These are phyloP conservation scores for Siphamia tubifer DNA, from an alignment of 2,113 vertebrate genomes.

Conservation along the genomic window DNA sequence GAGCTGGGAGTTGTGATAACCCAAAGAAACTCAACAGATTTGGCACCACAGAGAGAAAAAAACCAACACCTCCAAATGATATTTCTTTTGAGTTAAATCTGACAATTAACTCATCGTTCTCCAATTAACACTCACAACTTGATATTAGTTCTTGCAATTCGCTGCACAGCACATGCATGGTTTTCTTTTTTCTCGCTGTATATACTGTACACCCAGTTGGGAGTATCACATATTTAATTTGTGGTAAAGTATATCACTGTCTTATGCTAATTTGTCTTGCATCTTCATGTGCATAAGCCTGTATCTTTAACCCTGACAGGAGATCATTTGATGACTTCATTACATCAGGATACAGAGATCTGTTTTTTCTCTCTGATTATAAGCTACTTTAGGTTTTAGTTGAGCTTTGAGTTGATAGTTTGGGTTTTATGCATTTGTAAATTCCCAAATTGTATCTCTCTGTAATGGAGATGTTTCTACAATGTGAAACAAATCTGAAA, in stretches of 20 bases:
- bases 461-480: background rate
- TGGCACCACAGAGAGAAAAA: slow-evolving; percentile 7
- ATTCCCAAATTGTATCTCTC: background rate
- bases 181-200: too few species aligned
- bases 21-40: slow-evolving; percentile 6
- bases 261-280: background rate
- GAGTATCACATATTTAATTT: background rate
- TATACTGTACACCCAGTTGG: background rate
- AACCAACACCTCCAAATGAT: background rate
- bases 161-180: too few species aligned
- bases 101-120: slow-evolving; percentile 6
- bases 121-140: slow-evolving; percentile 16
- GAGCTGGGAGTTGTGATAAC: slow-evolving; percentile 39
- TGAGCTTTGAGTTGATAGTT: background rate
- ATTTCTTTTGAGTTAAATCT: background rate
- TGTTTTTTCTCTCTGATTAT: background rate
- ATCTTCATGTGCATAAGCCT: background rate
- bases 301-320: slow-evolving; percentile 28
- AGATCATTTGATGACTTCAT: slow-evolving; percentile 38
- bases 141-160: background rate
- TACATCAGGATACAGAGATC: slow-evolving; percentile 22
- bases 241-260: background rate
- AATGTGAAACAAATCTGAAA: background rate
- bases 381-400: slow-evolving; percentile 25
- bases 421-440: too few species aligned